Evolutionary conservation across 2,888 invertebrate species (phyloP).

Genomic region (Blomia tropicalis): DNA sequence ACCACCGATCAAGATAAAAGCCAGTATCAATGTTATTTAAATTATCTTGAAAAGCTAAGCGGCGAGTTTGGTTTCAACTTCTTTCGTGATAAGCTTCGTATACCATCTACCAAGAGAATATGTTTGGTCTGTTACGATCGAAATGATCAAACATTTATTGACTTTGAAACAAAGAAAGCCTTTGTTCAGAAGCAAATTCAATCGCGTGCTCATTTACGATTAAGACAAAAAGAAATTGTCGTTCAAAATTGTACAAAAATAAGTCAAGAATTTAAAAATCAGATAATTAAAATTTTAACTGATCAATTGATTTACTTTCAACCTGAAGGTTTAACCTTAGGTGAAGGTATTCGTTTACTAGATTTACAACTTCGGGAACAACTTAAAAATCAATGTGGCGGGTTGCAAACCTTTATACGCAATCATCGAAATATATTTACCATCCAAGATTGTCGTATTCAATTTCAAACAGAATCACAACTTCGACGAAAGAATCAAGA

Average conservation of each 20-base stretch:
- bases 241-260: constrained; percentile 74
- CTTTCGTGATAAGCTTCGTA: constrained; percentile 62
- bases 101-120: constrained; percentile 87
- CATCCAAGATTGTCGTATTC: background rate
- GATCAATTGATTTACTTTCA: constrained; percentile 39
- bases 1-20: constrained; percentile 44
- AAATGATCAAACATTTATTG: background rate
- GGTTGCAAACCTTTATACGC: constrained; percentile 64
- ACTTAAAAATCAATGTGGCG: constrained; percentile 69
- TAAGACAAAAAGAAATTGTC: constrained; percentile 48
- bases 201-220: background rate
- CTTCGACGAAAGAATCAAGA: constrained; percentile 20
- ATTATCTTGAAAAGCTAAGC: constrained; percentile 38
- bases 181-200: background rate
- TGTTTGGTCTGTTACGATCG: constrained; percentile 37
- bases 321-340: background rate
- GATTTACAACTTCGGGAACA: constrained; percentile 42
- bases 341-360: background rate
- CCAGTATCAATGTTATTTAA: constrained; percentile 48
- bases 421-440: constrained; percentile 64
- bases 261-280: constrained; percentile 46
- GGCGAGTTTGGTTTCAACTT: constrained; percentile 50
- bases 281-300: constrained; percentile 50
- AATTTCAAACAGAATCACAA: background rate
- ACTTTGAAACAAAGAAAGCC: background rate